Evolutionary conservation across 37 sponge, comb jelly and placozoan species (phyloP).

Genomic region (Petrosia ficiformis): DNA sequence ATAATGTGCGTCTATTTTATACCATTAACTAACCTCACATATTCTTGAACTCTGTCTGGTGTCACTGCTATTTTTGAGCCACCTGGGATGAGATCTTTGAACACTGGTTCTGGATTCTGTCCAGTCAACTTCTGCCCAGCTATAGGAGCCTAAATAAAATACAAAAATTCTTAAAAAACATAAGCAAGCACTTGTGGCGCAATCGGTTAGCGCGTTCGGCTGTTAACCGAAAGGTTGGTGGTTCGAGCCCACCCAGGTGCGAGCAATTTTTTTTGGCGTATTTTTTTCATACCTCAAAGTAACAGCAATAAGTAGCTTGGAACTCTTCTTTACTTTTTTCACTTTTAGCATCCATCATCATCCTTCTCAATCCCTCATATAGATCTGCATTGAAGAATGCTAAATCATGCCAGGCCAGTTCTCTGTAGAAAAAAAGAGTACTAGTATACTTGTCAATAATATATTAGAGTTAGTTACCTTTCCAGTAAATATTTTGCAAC

Average conservation of each 20-base stretch:
- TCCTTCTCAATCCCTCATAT: constrained; percentile 83
- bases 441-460: neutral
- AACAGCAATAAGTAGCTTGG: constrained; percentile 68
- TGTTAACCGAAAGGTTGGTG: constrained; percentile 81
- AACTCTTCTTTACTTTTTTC: constrained; percentile 64
- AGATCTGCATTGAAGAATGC: constrained; percentile 95
- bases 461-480: constrained; percentile 25
- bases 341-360: constrained; percentile 73
- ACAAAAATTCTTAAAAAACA: neutral
- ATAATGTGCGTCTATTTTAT: neutral
- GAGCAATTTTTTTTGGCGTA: constrained; percentile 16
- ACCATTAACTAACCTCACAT: constrained; percentile 56
- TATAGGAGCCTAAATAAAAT: constrained; percentile 50
- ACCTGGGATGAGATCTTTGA: constrained; percentile 73
- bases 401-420: constrained; percentile 91
- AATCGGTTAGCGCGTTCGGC: constrained; percentile 79
- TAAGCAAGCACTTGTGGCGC: constrained; percentile 58
- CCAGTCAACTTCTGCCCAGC: constrained; percentile 5
- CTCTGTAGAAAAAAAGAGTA: constrained; percentile 18
- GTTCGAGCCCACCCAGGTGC: constrained; percentile 70
- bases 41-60: constrained; percentile 79
- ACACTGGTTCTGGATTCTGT: constrained; percentile 23
- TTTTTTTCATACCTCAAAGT: constrained; percentile 71
- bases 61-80: constrained; percentile 81
- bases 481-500: constrained; percentile 87